Percentiles rank a stretch among this genome's conserved stretches.
Conservation (phyloP, 2,888 invertebrate genomes). For the Amphipoea oculea region DNA sequence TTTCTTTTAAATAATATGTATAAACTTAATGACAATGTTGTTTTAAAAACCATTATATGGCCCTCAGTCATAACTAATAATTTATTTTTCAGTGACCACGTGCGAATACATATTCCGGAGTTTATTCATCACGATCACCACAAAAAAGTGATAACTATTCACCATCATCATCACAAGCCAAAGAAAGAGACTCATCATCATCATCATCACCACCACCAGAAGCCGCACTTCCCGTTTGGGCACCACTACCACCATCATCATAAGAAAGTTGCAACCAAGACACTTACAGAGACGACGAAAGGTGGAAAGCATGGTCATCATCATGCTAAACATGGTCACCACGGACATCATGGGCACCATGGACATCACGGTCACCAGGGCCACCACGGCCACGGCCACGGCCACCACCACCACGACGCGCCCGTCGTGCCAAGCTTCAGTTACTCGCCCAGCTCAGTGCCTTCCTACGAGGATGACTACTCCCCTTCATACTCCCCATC, state of each 20-base stretch:
- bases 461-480: slow-evolving; percentile 80
- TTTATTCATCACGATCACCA: slow-evolving; percentile 91
- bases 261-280: slow-evolving; percentile 84
- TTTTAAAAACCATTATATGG: background rate
- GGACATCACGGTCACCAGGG: slow-evolving; percentile 71
- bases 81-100: slow-evolving; percentile 88
- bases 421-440: slow-evolving; percentile 68
- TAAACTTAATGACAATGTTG: background rate
- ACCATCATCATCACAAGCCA: slow-evolving; percentile 88
- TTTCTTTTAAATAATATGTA: background rate
- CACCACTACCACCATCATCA: slow-evolving; percentile 83
- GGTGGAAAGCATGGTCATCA: slow-evolving; percentile 67
- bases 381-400: slow-evolving; percentile 65
- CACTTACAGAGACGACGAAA: slow-evolving; percentile 79
- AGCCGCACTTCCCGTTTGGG: slow-evolving; percentile 75
- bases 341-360: slow-evolving; percentile 65
- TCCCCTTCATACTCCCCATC: slow-evolving; percentile 74
- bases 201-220: slow-evolving; percentile 78
- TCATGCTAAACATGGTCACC: slow-evolving; percentile 53
- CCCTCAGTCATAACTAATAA: slow-evolving; percentile 19
- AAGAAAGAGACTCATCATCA: slow-evolving; percentile 86
- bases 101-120: slow-evolving; percentile 91
- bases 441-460: slow-evolving; percentile 74
- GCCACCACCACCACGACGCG: slow-evolving; percentile 76
- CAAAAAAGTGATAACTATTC: slow-evolving; percentile 91